These are phyloP conservation scores for Dicerorhinus sumatrensis DNA, from an alignment of 2,113 vertebrate species.

Conservation along the genomic window DNA sequence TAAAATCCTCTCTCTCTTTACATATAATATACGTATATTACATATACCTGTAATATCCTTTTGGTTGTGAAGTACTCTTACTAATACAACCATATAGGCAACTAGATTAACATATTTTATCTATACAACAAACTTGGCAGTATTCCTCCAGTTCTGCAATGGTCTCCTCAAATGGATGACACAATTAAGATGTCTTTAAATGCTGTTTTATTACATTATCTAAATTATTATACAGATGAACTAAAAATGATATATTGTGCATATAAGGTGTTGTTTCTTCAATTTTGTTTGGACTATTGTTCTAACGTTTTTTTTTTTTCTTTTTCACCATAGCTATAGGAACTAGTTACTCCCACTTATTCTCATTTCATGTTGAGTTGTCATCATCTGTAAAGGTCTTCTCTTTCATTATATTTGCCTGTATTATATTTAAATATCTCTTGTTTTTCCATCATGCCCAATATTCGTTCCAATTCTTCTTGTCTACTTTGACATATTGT, in stretches of 20 bases:
- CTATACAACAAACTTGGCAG: not conserved
- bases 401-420: not conserved
- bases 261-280: not conserved
- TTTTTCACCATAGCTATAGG: not conserved
- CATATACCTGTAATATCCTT: not conserved
- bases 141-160: not conserved
- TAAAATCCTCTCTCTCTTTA: too few species aligned
- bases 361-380: not conserved
- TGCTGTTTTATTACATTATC: not conserved
- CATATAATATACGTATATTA: too few species aligned
- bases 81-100: not conserved
- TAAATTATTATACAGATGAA: not conserved
- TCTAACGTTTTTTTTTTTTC: not conserved
- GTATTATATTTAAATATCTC: not conserved
- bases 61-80: not conserved
- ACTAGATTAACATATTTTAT: not conserved
- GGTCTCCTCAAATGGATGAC: not conserved
- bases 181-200: not conserved
- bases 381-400: not conserved
- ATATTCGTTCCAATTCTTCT: not conserved
- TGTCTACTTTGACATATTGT: not conserved
- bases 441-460: not conserved
- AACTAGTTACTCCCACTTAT: not conserved
- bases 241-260: not conserved
- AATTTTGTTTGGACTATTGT: too few species aligned